Base-by-base conservation (phyloP, 1,140 invertebrate species). In the Zaprionus ghesquierei region DNA sequence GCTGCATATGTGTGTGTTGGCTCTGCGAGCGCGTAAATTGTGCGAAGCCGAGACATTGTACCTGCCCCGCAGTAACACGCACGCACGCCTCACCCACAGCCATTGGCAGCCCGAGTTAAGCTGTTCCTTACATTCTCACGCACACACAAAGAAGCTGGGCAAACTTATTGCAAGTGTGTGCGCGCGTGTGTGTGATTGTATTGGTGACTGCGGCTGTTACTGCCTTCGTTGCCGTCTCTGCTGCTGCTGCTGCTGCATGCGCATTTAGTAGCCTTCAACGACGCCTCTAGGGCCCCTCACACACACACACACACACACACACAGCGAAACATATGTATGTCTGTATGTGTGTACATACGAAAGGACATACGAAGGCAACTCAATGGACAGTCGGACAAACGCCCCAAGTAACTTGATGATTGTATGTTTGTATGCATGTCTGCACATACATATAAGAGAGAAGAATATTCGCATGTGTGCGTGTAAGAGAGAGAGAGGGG, bases 261-360 rank as follows among this genome's bases (percentile, higher is more conserved):
- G 82, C 82, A 87, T 85, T 87, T 87, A 89, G 82, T 87, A 87
- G 84, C 82, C 82, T 87, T 87, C 82, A 89, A 79, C 81, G 76
- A 61, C 53, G 80, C 80, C 80, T 69, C 80, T 71, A 77, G 75
- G 75, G 77, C 60, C 60, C 55, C 65, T 53, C 60, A 65, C 61
- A 71, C 29, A 49, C 53, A 35, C 64, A 64, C 35, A 63, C 41
- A n/a, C n/a, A n/a, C n/a, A n/a, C n/a, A 75, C 44, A 61, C 27
- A 63, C 69, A 65, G 10, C 63, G 38, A 72, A 23, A 58, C 41
- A 41, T n/a, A 55, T 25, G 41, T 18, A 64, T 10, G 50, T 22
- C 64, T 41, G 46, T 20, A 56, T 31, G 63, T 59, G 58, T 64
- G 25, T 60, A 54, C 33, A 70, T 20, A 73, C 69, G 58, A 76